Base-by-base conservation (phyloP, 2,888 invertebrate genomes). In the Melanotus villosus region DNA sequence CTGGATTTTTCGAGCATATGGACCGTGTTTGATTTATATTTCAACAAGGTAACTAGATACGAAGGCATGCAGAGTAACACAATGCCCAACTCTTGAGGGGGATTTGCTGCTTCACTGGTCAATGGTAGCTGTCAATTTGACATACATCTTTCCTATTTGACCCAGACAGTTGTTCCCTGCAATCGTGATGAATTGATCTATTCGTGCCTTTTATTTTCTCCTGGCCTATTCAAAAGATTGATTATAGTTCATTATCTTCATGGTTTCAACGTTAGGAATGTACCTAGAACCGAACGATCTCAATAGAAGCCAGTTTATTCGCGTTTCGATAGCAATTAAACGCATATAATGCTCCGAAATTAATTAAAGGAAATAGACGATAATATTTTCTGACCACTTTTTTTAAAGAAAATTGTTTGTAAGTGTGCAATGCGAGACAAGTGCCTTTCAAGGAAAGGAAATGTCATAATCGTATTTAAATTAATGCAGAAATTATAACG, bases 41-140 rank as follows among this genome's bases (percentile, higher is more conserved):
- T 63, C 64, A 63, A 47, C 57, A 68, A 68, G 69, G 69, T 69
- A 69, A 69, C 65, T 34, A 54, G 60, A 69, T 56, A 65, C 60
- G 2, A 32, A 58, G 58, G 68, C 64, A 64, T 65, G 65, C 65
- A 14, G 52, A 47, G 65, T 38, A 60, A 69, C 34, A 69, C 65
- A 69, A 69, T 65, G 54, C 32, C 30, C 26, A 34, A 34, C 64
- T 68, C 57, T 63, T 43, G 64, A 68, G 56, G 68, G 65, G 65
- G 60, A 65, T 69, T 69, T 69, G 59, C 64, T 52, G 59, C 69
- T 69, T 65, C 69, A 47, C 30, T 60, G 69, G 69, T 65, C 69
- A 59, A 69, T 69, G 54, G 65, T 60, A 38, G 69, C 69, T 69
- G 69, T 69, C 69, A 69, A 56, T 69, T 69, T 69, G 69, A 69